Conservation (phyloP, 2,797 vertebrate species). For the Octomys mimax region DNA sequence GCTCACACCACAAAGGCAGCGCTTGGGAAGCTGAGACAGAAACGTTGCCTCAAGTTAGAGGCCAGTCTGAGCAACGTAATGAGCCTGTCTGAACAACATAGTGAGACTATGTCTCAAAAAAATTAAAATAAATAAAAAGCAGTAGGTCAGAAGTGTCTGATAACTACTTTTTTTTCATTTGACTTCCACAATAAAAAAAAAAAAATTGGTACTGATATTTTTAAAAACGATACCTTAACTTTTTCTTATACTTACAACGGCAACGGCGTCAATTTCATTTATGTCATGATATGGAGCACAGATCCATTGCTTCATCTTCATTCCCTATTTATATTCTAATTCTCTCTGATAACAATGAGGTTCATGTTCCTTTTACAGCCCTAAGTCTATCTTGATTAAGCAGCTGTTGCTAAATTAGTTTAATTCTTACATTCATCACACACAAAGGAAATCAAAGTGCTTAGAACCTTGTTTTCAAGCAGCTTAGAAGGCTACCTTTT, state of each 20-base stretch:
- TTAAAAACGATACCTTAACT: background rate
- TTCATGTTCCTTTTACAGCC: constrained; percentile 43
- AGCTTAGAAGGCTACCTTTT: constrained; percentile 49
- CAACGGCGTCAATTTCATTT: background rate
- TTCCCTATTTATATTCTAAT: constrained; percentile 38
- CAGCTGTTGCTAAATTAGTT: constrained; percentile 64
- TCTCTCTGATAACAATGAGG: constrained; percentile 50
- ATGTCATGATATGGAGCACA: background rate
- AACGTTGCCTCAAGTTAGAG: background rate
- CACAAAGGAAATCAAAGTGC: constrained; percentile 66
- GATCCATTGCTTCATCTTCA: background rate
- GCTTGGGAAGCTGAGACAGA: background rate
- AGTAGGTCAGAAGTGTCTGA: background rate
- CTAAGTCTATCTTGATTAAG: constrained; percentile 59
- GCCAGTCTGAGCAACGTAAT: background rate
- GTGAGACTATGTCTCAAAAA: background rate
- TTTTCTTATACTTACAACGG: background rate
- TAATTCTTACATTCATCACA: constrained; percentile 63
- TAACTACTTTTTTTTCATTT: background rate
- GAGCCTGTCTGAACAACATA: background rate
- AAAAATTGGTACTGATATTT: background rate
- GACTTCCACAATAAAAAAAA: background rate
- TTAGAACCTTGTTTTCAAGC: constrained; percentile 51
- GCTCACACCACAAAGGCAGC: background rate
- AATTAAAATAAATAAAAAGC: background rate